A percentile compares a stretch with the other conserved stretches of the same genome.
Conservation (phyloP, 2,888 invertebrate genomes). For the Luperina nickerlii region DNA sequence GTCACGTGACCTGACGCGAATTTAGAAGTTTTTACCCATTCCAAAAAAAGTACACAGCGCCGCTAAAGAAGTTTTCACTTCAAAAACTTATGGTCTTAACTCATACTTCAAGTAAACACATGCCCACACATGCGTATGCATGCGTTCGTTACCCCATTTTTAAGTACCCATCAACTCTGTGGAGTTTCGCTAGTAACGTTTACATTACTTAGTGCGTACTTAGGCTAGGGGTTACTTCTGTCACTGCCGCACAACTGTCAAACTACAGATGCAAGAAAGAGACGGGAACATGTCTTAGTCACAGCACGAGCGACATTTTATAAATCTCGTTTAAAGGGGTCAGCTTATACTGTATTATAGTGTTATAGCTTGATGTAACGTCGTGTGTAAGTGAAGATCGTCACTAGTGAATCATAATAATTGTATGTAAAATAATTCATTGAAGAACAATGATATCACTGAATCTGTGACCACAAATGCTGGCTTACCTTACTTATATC, state of each 20-base stretch:
- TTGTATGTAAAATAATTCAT: constrained; percentile 40
- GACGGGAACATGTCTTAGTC: neutral
- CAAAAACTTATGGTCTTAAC: too few relatives aligned
- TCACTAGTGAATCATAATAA: constrained; percentile 36
- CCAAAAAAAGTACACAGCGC: too few relatives aligned
- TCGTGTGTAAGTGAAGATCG: neutral
- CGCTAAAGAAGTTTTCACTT: too few relatives aligned
- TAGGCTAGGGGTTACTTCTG: neutral
- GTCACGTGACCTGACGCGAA: too few relatives aligned
- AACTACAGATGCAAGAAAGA: neutral
- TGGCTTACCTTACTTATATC: constrained; percentile 72
- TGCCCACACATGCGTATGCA: too few relatives aligned
- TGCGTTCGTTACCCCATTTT: too few relatives aligned
- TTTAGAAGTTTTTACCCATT: too few relatives aligned
- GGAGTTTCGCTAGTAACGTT: too few relatives aligned
- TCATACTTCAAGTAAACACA: neutral
- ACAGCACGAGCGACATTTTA: neutral
- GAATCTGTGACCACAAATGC: constrained; percentile 19
- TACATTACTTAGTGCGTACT: neutral
- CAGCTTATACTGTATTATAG: neutral
- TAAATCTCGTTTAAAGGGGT: neutral
- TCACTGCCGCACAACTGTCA: neutral
- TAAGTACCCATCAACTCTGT: neutral
- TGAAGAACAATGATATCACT: constrained; percentile 44
- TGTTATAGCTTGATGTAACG: neutral